A percentile compares a stretch with the other conserved stretches of the same genome.
phyloP scores from a whole-genome alignment of 2,888 invertebrate species.

The Drosophila demipolita region DNA sequence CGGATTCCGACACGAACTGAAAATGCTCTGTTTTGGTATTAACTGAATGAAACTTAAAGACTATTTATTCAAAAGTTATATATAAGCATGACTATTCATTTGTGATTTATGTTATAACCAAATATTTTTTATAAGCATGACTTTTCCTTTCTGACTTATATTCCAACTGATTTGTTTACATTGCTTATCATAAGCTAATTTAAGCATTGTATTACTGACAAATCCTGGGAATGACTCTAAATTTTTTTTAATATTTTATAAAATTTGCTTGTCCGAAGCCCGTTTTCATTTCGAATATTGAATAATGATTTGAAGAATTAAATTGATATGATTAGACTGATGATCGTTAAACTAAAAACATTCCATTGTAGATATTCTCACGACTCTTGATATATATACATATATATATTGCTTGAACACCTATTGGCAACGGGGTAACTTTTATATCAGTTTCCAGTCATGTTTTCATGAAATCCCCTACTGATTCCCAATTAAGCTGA shows the following conservation, averaged over 20 bases:
- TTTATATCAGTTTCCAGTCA: neutral
- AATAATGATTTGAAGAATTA: neutral
- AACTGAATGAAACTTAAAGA: neutral
- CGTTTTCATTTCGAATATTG: neutral
- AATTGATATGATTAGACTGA: neutral
- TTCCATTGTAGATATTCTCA: neutral
- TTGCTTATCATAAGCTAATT: neutral
- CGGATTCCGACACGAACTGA: constrained; percentile 12
- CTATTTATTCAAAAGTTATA: neutral
- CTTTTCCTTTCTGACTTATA: neutral
- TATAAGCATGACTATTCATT: neutral
- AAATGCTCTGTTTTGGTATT: constrained; percentile 34
- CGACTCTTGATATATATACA: neutral
- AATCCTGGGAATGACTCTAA: neutral
- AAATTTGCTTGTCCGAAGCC: neutral
- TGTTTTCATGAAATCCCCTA: neutral
- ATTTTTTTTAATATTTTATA: neutral
- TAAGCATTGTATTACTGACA: neutral
- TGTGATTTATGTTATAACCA: neutral
- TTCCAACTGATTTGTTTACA: neutral
- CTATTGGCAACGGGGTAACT: neutral
- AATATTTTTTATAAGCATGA: neutral
- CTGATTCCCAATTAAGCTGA: neutral
- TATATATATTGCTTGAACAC: neutral
- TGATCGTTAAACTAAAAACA: neutral